Evolutionary conservation across 2,797 vertebrate genomes (phyloP), one percentile per base, ranked within the genome.

Genomic region (Trachurus trachurus): DNA sequence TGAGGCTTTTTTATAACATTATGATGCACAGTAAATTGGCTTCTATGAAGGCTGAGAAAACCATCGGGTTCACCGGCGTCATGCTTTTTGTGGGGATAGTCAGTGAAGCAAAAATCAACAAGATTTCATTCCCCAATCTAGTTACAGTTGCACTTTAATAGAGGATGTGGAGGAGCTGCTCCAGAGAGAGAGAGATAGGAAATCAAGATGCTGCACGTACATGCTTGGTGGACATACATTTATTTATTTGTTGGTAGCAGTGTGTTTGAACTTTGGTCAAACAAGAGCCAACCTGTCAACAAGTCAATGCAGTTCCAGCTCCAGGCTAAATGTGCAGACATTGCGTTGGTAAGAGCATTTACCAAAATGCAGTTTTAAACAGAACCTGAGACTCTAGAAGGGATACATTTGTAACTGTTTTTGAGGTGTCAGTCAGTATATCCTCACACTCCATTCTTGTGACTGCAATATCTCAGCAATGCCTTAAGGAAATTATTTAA

Each of bases 1-100:
- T 12, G 39, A 47, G 17, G n/a, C 50, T 69, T 67, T n/a, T 44
- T 42, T 42, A 64, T 73, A 31, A n/a, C n/a, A 63, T 69, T 56
- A 58, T 50, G 37, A 59, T 11, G 1, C 8, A 53, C 57, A 59
- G 19, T 63, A 72, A 71, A 66, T 60, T 57, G 42, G 21, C 44
- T 11, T 50, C 40, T 39, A 2, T 31, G 4, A 31, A 31, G 11
- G 4, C 61, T 59, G 37, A 45, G 17, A 34, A 52, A 62, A n/a
- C 49, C 34, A 19, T 22, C 53, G 19, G 4, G 42, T 37, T 74
- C 16, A 39, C 15, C 50, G 37, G 50, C 21, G 49, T 53, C 19
- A 44, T 61, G 42, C 10, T 63, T 56, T 67, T 68, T 58, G 13
- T 6, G 4, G 6, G 12, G 37, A 60, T 42, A 21, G 65, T 40